phyloP scores from a whole-genome alignment of 2,888 invertebrate species.

The Physocephala rufipes region DNA sequence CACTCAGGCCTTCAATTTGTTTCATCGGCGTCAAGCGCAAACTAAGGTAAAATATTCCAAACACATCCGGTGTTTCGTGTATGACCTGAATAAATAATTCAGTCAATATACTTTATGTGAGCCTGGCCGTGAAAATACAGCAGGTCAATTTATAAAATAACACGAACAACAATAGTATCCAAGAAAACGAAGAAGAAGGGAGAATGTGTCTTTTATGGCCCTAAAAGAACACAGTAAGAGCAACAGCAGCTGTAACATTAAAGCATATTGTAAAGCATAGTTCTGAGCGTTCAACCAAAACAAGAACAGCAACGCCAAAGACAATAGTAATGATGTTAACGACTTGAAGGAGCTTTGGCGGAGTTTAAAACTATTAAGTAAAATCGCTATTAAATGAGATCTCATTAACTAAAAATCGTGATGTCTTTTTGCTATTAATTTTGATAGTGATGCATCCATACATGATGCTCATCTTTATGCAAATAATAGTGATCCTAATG shows the following conservation, averaged over 20 bases:
- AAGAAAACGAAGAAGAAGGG: not conserved
- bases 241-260: not conserved
- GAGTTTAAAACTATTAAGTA: slow-evolving; percentile 2
- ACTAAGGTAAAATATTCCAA: slow-evolving; percentile 22
- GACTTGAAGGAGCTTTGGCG: not conserved
- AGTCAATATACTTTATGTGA: slow-evolving; percentile 24
- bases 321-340: not conserved
- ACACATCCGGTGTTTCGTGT: slow-evolving; percentile 30
- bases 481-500: not conserved
- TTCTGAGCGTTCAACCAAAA: not conserved
- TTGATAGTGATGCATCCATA: not conserved
- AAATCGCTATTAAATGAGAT: slow-evolving; percentile 1
- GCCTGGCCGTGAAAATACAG: not conserved
- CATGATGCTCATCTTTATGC: too few species aligned
- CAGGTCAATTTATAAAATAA: not conserved
- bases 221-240: not conserved
- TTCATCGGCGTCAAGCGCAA: slow-evolving; percentile 6
- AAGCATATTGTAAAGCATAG: slow-evolving; percentile 8
- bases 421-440: not conserved
- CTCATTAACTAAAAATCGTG: not conserved
- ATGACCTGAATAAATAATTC: slow-evolving; percentile 43
- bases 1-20: not conserved
- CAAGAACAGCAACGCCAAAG: not conserved
- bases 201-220: not conserved
- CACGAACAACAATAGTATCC: too few species aligned